Base-by-base conservation (phyloP, 2,113 vertebrate genomes). In the Dromas ardeola region DNA sequence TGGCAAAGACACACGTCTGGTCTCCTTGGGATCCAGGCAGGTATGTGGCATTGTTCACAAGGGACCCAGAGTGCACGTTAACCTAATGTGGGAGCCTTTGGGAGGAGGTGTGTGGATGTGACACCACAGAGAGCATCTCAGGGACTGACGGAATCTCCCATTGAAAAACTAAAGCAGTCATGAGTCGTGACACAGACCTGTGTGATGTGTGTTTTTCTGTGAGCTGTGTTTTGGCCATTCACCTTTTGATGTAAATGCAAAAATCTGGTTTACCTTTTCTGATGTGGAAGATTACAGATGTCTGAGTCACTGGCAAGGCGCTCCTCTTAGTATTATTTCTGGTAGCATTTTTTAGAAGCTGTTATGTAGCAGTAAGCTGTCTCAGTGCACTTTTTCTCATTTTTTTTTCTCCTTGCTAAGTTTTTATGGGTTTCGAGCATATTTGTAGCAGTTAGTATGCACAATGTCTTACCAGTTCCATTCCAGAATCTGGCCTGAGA, bases 11-110 rank as follows among this genome's bases (percentile, higher is more conserved):
- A 98, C 98, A 5, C 98, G 98, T 63, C 94, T 99, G 69, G 99
- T 99, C 36, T 98, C 98, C 16, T 97, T 99, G 52, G 99, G 98
- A 53, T 99, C 99, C 71, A 98, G 99, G 90, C 99, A 99, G 99
- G 99, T 99, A 96, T 2, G 65, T 93, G 70, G 23, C 23, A 5
- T 4, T n/a, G 40, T 36, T 82, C 45, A 36, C 23, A 36, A 18
- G 76, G 38, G 42, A 77, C 32, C 40, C 55, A 38, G 61, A 10
- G 43, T 3, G 15, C 9, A 1, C 3, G 26, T 30, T 55, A 36
- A 23, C 32, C 56, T 77, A 5, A 5, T 19, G 4, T 20, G 23
- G 52, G 56, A 42, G 38, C 21, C 43, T 65, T 22, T 34, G 40
- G 1, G 6, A 70, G 43, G 70, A 76, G 26, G 6, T 32, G 18